Conservation (phyloP, 1,140 invertebrate genomes). For the Coenobita brevimanus region DNA sequence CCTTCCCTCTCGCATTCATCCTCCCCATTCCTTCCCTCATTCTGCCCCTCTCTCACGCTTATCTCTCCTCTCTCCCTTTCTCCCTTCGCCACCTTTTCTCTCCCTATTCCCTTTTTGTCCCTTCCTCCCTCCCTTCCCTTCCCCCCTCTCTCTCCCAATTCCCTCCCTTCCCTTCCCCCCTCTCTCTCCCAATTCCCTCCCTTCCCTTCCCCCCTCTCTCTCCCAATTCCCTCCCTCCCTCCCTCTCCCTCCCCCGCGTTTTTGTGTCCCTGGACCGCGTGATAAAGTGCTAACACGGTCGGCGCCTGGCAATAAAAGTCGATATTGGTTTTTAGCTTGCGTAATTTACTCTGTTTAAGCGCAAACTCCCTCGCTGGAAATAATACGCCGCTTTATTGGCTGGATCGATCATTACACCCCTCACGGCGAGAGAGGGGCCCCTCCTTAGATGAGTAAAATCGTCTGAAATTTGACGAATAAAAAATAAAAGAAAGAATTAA, state of each 20-base stretch:
- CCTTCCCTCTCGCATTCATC: too few species aligned
- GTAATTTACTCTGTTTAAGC: slow-evolving; percentile 38
- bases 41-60: neutral
- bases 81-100: neutral
- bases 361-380: neutral
- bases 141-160: neutral
- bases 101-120: neutral
- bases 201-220: slow-evolving; percentile 2
- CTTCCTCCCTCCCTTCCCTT: neutral
- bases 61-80: neutral
- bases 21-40: too few species aligned
- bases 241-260: neutral
- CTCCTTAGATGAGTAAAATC: too few species aligned
- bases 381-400: neutral
- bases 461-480: too few species aligned
- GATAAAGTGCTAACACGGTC: slow-evolving; percentile 9
- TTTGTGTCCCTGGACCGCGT: neutral
- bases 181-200: neutral
- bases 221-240: too few species aligned
- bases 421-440: too few species aligned
- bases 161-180: neutral
- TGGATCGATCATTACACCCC: too few species aligned
- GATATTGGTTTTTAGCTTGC: slow-evolving; percentile 32
- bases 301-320: slow-evolving; percentile 13
- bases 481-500: too few species aligned